Evolutionary conservation across 2,888 invertebrate genomes (phyloP).

Genomic region (Entomobrya multifasciata): DNA sequence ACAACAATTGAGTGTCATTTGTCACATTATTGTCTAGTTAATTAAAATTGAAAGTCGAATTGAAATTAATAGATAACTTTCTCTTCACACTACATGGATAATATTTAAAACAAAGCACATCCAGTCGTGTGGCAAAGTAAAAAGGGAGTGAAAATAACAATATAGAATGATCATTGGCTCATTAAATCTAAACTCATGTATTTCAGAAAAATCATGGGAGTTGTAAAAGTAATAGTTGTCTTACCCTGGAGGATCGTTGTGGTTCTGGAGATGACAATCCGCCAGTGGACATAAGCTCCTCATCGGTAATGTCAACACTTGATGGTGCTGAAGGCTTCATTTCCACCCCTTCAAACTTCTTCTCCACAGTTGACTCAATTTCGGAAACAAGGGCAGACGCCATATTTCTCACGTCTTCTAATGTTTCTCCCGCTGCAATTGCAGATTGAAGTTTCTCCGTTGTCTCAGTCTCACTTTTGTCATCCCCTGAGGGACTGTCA

Average conservation of each 20-base stretch:
- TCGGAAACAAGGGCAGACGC: conserved; percentile 83
- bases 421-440: conserved; percentile 24
- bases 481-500: conserved; percentile 70
- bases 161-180: no score
- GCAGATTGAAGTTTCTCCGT: conserved; percentile 70
- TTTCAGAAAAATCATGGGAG: background rate
- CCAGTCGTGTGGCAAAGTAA: no score
- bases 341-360: conserved; percentile 80
- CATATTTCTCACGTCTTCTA: conserved; percentile 83
- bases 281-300: conserved; percentile 88
- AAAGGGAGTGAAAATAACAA: no score
- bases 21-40: no score
- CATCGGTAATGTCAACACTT: conserved; percentile 84
- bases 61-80: no score
- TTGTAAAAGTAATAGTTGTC: background rate
- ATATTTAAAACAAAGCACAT: no score
- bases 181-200: no score
- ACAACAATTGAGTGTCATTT: no score
- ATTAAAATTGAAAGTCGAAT: no score
- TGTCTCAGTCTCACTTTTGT: conserved; percentile 78
- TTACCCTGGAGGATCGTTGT: conserved; percentile 82
- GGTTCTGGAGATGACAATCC: conserved; percentile 86
- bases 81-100: no score
- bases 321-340: conserved; percentile 79
- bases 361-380: conserved; percentile 84